Base-by-base conservation (phyloP, 2,888 invertebrate species). In the Macrostomum cliftonense region DNA sequence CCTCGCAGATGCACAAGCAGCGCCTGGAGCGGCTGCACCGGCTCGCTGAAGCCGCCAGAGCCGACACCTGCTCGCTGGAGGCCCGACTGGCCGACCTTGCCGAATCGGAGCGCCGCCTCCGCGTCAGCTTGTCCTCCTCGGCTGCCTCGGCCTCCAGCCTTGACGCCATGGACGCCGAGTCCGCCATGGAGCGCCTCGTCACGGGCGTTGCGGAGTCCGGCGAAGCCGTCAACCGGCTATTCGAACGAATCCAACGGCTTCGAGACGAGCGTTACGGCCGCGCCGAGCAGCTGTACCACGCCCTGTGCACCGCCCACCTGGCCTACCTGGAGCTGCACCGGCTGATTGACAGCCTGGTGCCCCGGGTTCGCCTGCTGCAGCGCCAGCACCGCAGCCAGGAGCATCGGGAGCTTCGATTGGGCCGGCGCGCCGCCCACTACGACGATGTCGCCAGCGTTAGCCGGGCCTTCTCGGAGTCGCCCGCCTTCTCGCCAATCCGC, bases 81-180 rank as follows among this genome's bases (percentile, higher is more conserved):
- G 76, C 78, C 54, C 80, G 82, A 47, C 73, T 93, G 51, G 84
- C 84, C 62, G 83, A 81, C 64, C 77, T 91, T 37, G 88, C 89
- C 67, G 77, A 79, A 2, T 19, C 19, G 17, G 17, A 16, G 17
- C 40, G 17, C 40, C 40, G 9, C 40, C 40, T 19, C 40, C 40
- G 17, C 40, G 40, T 9, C 40, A 17, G 40, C 9, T 19, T 19
- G 16, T 16, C 40, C 16, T 19, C 40, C 16, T 2, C 40, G 40
- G 17, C 19, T 9, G 40, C 40, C 40, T 40, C 40, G 19, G 40
- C 19, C 28, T 7, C 5, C 28, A 28, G 28, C 28, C 28, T 89
- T 43, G 88, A 89, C 73, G 87, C 89, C 1, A 77, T 86, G 42
- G 91, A 93, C 66, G 88, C 89, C 49, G 91, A 91, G 71, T 81